Base-by-base conservation (phyloP, 2,888 invertebrate species). In the Laspeyria flexula region DNA sequence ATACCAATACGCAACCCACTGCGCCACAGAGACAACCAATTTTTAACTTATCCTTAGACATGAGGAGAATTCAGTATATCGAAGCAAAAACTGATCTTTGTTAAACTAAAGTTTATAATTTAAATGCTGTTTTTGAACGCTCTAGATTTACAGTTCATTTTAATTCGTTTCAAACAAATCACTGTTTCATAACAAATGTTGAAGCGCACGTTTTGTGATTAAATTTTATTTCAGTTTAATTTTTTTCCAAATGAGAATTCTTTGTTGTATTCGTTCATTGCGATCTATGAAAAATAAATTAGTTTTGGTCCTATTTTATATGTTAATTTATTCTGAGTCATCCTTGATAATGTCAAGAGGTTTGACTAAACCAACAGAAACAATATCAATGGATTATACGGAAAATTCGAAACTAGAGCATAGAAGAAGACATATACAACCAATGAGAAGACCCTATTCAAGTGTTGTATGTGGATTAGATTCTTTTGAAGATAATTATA, bases 401-500 rank as follows among this genome's bases (percentile, higher is more conserved):
- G 10, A 11, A 33, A 15, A 41, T 6, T 25, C n/a, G 9, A 31
- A 30, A 16, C 16, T n/a, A 0, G 11, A 35, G n/a, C 3, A 11
- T 18, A 11, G 1, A 9, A 9, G 11, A 3, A 15, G 29, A 18
- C 21, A 3, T 12, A 11, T 11, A 15, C 15, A 6, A 16, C 25
- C 11, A 0, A 16, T 12, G 1, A 13, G 16, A 35, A 41, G 7
- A 15, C 18, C 10, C 2, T 21, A 29, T n/a, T 12, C 9, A 1
- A 15, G 13, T 13, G n/a, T 18, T 6, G 30, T 39, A 15, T 46
- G 49, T 15, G 45, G 55, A 11, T 21, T 46, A 34, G 41, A 50
- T 35, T 43, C 43, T 1, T 31, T 46, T 18, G 46, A 43, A 46
- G 43, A 43, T 12, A 33, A 46, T 31, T 50, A 50, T 15, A 40